Evolutionary conservation across 2,113 vertebrate genomes (phyloP).

Genomic region (Rhombomys opimus): DNA sequence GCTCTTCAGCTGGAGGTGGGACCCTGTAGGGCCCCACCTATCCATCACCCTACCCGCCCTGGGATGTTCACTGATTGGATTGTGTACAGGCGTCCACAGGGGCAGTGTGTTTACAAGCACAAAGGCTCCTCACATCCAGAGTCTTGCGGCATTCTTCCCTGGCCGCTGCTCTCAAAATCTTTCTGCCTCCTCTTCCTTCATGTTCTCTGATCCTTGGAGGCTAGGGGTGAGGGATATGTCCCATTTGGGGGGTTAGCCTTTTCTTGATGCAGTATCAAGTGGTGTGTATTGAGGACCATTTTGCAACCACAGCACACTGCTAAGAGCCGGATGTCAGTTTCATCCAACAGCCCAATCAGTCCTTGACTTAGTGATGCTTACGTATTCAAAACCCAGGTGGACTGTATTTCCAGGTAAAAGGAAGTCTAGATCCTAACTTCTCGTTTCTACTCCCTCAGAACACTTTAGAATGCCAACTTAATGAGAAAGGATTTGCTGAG

Average conservation of each 20-base stretch:
- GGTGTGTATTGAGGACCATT: neutral
- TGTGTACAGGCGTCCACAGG: neutral
- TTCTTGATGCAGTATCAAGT: neutral
- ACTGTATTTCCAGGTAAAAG: neutral
- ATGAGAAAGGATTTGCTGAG: neutral
- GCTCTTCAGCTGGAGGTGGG: neutral
- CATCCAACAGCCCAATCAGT: neutral
- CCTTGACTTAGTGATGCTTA: neutral
- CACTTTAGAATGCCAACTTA: constrained; percentile 15
- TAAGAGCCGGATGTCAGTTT: neutral
- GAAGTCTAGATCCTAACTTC: neutral
- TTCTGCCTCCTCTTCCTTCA: neutral
- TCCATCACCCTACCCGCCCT: neutral
- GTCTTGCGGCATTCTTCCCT: neutral
- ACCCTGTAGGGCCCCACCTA: too few relatives aligned
- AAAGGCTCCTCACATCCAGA: neutral
- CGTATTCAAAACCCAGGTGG: neutral
- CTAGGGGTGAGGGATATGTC: neutral
- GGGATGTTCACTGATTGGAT: neutral
- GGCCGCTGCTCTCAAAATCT: neutral
- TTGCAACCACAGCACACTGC: neutral
- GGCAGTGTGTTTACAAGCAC: too few relatives aligned
- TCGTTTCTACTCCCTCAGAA: neutral
- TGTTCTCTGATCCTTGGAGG: neutral
- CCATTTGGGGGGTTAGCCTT: neutral